These are phyloP conservation scores for Hydrocynus forskahlii DNA, from an alignment of 2,797 vertebrate genomes.

Conservation along the genomic window DNA sequence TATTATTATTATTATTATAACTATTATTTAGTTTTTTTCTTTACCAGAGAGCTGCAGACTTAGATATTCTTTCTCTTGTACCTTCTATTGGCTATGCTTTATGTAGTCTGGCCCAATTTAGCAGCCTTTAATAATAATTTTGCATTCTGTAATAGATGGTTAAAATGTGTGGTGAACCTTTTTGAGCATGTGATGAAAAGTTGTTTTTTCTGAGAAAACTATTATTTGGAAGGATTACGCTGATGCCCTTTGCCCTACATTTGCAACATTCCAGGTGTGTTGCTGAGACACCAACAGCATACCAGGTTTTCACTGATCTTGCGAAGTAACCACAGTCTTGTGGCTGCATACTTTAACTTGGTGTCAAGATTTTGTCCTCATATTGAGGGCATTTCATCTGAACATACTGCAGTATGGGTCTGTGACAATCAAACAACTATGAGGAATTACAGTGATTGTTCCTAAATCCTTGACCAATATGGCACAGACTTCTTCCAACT, in stretches of 20 bases:
- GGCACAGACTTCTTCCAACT: too few relatives aligned
- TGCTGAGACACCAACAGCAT: slow-evolving; percentile 2
- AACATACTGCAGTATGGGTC: background rate
- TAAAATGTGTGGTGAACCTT: too few relatives aligned
- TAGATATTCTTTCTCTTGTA: background rate
- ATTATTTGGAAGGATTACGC: background rate
- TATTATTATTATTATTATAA: too few relatives aligned
- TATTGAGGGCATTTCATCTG: background rate
- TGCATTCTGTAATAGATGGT: too few relatives aligned
- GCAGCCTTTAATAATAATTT: too few relatives aligned
- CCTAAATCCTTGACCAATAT: background rate
- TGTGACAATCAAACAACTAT: background rate
- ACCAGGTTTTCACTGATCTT: slow-evolving; percentile 1
- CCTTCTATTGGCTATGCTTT: background rate
- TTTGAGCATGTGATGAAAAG: too few relatives aligned
- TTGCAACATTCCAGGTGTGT: slow-evolving; percentile 21
- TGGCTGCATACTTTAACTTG: background rate
- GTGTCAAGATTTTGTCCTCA: background rate
- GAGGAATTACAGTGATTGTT: background rate
- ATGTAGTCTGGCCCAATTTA: too few relatives aligned
- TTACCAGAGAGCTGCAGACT: too few relatives aligned
- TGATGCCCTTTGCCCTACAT: slow-evolving; percentile 13
- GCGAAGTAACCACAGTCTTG: background rate
- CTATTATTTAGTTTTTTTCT: too few relatives aligned
- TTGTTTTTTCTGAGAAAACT: background rate